These are phyloP conservation scores for Oceanodroma leucorhoa DNA, from an alignment of 2,797 vertebrate species.

Conservation along the genomic window DNA sequence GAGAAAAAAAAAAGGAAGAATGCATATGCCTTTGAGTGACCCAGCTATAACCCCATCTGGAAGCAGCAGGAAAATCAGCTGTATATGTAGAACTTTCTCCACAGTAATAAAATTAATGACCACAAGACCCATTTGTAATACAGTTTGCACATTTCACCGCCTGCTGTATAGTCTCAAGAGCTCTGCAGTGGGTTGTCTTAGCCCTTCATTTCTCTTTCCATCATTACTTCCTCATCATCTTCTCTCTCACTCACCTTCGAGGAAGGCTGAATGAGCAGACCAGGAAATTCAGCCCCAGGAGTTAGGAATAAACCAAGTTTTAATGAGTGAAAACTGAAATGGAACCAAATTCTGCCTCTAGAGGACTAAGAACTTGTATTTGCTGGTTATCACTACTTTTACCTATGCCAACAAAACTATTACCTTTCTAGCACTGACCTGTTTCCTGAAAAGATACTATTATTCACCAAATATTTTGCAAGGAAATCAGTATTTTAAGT, in stretches of 20 bases:
- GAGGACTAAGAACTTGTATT: neutral
- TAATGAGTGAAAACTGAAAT: neutral
- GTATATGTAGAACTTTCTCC: neutral
- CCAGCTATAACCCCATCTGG: constrained; percentile 3
- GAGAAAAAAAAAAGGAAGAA: neutral
- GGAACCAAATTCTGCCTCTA: neutral
- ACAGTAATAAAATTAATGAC: neutral
- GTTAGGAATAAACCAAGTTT: neutral
- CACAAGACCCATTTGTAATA: neutral
- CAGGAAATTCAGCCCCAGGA: neutral
- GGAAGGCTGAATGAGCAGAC: neutral
- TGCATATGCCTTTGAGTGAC: neutral
- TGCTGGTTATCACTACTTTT: neutral
- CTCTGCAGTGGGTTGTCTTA: neutral
- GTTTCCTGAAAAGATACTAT: neutral
- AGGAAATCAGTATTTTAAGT: neutral
- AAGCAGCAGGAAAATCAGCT: constrained; percentile 11
- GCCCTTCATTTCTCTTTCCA: neutral
- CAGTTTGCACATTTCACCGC: neutral
- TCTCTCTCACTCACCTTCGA: neutral
- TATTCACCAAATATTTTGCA: neutral
- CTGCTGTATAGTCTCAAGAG: neutral
- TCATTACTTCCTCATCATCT: neutral
- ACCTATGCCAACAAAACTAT: neutral
- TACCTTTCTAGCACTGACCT: neutral